These are phyloP conservation scores for Astyanax mexicanus DNA, from an alignment of 2,797 vertebrate species.

Conservation along the genomic window DNA sequence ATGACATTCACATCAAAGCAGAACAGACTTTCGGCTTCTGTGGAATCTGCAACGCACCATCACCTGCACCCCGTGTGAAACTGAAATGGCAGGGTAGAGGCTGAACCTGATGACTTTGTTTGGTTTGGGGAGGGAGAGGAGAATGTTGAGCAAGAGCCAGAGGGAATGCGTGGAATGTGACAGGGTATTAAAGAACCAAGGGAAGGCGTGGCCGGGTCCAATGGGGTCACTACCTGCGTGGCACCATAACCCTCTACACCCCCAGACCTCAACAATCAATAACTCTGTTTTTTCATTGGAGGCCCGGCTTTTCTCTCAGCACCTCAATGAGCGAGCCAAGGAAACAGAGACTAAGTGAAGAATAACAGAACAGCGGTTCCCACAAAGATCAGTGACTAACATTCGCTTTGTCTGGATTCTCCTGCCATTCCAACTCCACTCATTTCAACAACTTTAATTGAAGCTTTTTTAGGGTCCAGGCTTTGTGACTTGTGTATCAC, in stretches of 20 bases:
- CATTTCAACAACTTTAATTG: not conserved
- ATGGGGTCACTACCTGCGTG: constrained; percentile 54
- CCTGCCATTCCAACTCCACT: not conserved
- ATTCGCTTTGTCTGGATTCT: not conserved
- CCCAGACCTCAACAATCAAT: constrained; percentile 35
- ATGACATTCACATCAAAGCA: not conserved
- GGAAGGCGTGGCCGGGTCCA: constrained; percentile 67
- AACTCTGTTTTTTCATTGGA: constrained; percentile 4
- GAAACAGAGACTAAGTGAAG: not conserved
- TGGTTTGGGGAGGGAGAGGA: constrained; percentile 24
- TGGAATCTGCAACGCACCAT: not conserved
- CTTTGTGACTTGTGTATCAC: no score
- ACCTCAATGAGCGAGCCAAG: not conserved
- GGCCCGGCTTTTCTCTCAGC: not conserved
- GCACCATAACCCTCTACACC: constrained; percentile 48
- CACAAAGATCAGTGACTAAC: not conserved
- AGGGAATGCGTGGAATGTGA: constrained; percentile 58
- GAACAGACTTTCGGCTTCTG: not conserved
- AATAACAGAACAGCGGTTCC: not conserved
- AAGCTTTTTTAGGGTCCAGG: no score
- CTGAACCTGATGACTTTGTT: constrained; percentile 34
- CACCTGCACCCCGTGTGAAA: not conserved
- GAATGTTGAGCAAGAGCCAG: constrained; percentile 23
- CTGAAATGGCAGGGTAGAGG: constrained; percentile 4
- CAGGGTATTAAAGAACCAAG: constrained; percentile 56